Evolutionary conservation across 2,888 invertebrate genomes (phyloP).

Genomic region (Phoronis australis): DNA sequence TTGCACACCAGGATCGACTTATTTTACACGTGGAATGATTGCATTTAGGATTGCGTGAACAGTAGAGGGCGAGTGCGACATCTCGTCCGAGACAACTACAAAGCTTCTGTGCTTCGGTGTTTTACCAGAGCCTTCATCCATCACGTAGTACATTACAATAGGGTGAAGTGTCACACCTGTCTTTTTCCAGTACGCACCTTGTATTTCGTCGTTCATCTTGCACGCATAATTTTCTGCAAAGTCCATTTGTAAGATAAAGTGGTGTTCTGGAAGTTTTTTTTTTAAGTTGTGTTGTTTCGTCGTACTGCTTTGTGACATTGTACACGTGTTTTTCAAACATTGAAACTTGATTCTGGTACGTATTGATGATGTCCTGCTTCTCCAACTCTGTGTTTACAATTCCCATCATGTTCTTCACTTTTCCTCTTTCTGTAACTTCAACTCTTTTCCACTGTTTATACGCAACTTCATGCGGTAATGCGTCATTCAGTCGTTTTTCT

Average conservation of each 20-base stretch:
- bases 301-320: neutral
- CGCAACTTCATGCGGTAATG: no score
- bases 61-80: neutral
- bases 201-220: neutral
- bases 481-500: neutral
- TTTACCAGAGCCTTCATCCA: neutral
- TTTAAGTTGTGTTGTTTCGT: neutral
- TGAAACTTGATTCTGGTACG: neutral
- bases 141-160: neutral
- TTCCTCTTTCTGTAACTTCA: neutral
- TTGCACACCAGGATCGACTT: neutral
- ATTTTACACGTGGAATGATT: neutral
- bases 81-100: neutral
- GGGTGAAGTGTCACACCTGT: neutral
- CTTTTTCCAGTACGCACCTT: neutral
- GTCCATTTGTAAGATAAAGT: neutral
- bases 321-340: neutral
- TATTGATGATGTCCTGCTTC: neutral
- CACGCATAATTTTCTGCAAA: neutral
- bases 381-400: neutral
- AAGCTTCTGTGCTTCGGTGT: neutral
- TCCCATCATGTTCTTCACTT: neutral
- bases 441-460: neutral
- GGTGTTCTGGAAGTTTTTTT: neutral
- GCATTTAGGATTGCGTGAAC: neutral